These are phyloP conservation scores for Baryphthengus martii DNA, from an alignment of 2,113 vertebrate species.

Conservation along the genomic window DNA sequence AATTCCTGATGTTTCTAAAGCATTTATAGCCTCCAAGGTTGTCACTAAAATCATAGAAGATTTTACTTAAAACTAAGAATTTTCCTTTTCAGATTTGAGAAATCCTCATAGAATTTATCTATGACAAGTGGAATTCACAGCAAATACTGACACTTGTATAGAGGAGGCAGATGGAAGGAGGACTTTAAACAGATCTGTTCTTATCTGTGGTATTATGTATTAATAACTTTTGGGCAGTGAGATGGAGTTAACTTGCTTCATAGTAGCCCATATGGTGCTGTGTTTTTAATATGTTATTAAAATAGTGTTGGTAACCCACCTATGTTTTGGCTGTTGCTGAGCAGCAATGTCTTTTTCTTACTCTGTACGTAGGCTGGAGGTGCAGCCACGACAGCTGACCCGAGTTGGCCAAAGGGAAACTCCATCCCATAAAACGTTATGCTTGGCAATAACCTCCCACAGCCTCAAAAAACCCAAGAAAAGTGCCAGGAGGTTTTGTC, in stretches of 20 bases:
- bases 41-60: not conserved
- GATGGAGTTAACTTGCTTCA: not conserved
- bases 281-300: not conserved
- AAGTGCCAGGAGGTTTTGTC: not conserved
- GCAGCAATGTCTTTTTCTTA: not conserved
- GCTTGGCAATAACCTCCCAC: not conserved
- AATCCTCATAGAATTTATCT: not conserved
- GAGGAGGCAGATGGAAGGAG: conserved; percentile 28
- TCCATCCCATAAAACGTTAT: not conserved
- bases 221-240: conserved; percentile 6
- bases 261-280: not conserved
- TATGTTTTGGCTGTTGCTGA: not conserved
- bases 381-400: not conserved
- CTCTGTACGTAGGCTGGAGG: not conserved
- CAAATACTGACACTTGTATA: not conserved
- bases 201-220: conserved; percentile 8
- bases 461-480: not conserved
- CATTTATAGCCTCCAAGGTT: not conserved
- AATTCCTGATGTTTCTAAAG: not conserved
- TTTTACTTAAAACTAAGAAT: not conserved
- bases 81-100: not conserved
- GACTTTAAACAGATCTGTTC: not conserved
- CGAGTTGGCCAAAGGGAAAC: accelerated
- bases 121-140: not conserved
- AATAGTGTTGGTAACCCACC: not conserved